These are phyloP conservation scores for Halichondria panicea DNA, from an alignment of 37 sponge, comb jelly and placozoan species.

Conservation along the genomic window DNA sequence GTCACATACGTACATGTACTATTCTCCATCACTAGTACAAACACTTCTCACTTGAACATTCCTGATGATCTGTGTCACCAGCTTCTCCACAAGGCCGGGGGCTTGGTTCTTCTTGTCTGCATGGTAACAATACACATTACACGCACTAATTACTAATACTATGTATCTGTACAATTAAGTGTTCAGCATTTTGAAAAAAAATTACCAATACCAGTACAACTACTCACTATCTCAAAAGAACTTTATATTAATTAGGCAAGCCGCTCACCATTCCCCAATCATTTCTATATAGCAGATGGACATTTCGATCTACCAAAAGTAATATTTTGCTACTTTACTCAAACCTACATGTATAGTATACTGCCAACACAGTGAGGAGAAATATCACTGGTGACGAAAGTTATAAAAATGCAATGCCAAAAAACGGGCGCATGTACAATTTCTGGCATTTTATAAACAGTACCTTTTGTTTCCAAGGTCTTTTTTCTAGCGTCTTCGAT, in stretches of 20 bases:
- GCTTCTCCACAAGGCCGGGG: slow-evolving; percentile 68
- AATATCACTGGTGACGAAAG: no score
- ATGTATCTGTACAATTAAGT: no score
- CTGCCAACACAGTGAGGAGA: no score
- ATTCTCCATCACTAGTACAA: not conserved
- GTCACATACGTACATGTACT: not conserved
- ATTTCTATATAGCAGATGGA: no score
- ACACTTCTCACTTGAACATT: slow-evolving; percentile 61
- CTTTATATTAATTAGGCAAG: no score
- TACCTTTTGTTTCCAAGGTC: slow-evolving; percentile 31
- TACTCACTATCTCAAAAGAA: no score
- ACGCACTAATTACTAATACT: not conserved
- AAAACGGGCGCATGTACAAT: not conserved
- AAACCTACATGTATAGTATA: no score
- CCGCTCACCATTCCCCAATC: no score
- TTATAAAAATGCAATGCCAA: not conserved
- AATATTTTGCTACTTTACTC: no score
- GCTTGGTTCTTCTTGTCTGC: slow-evolving; percentile 25
- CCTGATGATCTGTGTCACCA: slow-evolving; percentile 71
- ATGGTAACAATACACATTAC: not conserved
- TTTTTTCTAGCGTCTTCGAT: slow-evolving; percentile 61
- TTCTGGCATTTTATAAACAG: not conserved
- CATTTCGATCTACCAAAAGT: no score
- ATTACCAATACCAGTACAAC: no score
- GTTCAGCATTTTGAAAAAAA: no score